Percentiles rank a stretch among this genome's conserved stretches.
phyloP scores from a whole-genome alignment of 2,888 invertebrate species.

The Phyllotreta cruciferae region DNA sequence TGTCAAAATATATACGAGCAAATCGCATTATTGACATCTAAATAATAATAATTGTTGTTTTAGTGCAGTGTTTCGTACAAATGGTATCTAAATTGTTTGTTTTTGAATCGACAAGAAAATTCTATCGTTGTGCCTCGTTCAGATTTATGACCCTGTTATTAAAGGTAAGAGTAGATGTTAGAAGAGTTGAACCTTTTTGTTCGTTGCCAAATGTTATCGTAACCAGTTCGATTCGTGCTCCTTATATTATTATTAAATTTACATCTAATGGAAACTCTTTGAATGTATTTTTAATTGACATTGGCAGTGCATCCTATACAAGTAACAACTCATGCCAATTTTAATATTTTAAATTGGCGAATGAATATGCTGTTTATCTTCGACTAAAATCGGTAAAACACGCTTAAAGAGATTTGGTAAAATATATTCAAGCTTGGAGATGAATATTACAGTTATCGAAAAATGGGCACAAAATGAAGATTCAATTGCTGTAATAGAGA shows the following conservation, averaged over 20 bases:
- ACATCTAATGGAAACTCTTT: slow-evolving; percentile 18
- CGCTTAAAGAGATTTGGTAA: too few relatives aligned
- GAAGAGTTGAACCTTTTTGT: too few relatives aligned
- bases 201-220: too few relatives aligned
- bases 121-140: slow-evolving; percentile 54
- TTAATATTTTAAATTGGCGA: slow-evolving; percentile 21
- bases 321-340: slow-evolving; percentile 41
- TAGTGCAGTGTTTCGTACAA: slow-evolving; percentile 45
- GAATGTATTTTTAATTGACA: slow-evolving; percentile 47
- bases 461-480: too few relatives aligned
- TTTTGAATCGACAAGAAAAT: slow-evolving; percentile 50
- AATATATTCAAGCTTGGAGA: too few relatives aligned
- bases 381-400: too few relatives aligned
- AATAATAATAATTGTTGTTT: slow-evolving; percentile 32
- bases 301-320: slow-evolving; percentile 45
- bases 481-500: too few relatives aligned
- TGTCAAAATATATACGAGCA: slow-evolving; percentile 40
- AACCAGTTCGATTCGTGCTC: too few relatives aligned
- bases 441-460: too few relatives aligned
- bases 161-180: slow-evolving; percentile 53
- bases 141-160: slow-evolving; percentile 54
- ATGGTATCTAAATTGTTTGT: slow-evolving; percentile 60
- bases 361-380: neutral
- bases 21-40: slow-evolving; percentile 45
- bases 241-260: too few relatives aligned